phyloP scores from a whole-genome alignment of 2,113 vertebrate genomes.

The Atractosteus spatula region DNA sequence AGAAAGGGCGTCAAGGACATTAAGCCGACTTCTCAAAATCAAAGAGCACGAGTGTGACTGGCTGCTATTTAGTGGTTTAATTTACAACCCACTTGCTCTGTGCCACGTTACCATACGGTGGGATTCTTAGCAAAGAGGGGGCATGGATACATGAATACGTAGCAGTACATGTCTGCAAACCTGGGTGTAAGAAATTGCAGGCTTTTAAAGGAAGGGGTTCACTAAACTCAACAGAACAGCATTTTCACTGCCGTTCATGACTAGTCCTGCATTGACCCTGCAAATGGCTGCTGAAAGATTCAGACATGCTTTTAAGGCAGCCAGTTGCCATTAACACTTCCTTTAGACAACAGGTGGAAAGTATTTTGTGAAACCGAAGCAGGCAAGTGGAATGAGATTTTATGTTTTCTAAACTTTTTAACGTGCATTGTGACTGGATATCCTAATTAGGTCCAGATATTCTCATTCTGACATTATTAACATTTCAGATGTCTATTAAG shows the following conservation, averaged over 20 bases:
- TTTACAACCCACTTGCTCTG: too few species aligned
- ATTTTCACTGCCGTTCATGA: too few species aligned
- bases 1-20: background rate
- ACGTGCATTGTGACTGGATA: background rate
- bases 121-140: too few species aligned
- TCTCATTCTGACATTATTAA: background rate
- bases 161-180: too few species aligned
- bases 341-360: constrained; percentile 3
- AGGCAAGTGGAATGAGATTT: background rate
- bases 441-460: background rate
- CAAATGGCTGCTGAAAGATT: too few species aligned
- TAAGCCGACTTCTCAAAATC: background rate
- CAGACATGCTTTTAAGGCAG: background rate
- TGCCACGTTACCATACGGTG: too few species aligned
- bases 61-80: too few species aligned
- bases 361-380: background rate
- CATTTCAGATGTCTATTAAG: background rate
- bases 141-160: too few species aligned
- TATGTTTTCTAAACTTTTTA: background rate
- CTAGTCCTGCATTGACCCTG: too few species aligned
- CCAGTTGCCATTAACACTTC: background rate
- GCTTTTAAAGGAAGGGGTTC: too few species aligned
- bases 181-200: too few species aligned
- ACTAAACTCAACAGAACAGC: too few species aligned
- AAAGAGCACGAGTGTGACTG: background rate